Percentiles rank a stretch among this genome's conserved stretches.
These are phyloP conservation scores for Carcharodon carcharias DNA, from an alignment of 2,797 vertebrate species.

Conservation along the genomic window DNA sequence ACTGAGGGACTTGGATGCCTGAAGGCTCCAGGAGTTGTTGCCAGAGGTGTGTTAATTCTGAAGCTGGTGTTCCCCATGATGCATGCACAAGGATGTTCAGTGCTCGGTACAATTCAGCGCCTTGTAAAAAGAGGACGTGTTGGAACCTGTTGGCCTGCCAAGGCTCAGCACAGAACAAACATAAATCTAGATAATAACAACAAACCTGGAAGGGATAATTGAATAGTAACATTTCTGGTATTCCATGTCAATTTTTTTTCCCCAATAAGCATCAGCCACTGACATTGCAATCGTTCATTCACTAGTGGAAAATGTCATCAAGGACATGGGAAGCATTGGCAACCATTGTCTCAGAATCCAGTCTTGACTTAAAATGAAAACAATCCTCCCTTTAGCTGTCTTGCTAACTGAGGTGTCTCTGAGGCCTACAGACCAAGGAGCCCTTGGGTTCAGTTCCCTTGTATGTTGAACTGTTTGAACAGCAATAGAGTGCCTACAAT, in stretches of 20 bases:
- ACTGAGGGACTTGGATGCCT: neutral
- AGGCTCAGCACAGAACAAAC: neutral
- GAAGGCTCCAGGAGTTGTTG: neutral
- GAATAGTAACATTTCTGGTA: neutral
- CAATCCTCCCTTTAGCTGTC: neutral
- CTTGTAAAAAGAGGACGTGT: neutral
- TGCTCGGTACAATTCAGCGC: neutral
- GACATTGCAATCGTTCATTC: neutral
- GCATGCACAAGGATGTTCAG: neutral
- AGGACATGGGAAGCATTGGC: neutral
- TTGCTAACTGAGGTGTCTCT: neutral
- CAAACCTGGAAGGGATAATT: neutral
- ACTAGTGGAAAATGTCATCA: neutral
- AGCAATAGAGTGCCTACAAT: neutral
- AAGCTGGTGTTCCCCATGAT: neutral
- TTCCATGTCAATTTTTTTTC: neutral
- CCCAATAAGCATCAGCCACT: neutral
- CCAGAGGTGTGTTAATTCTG: neutral
- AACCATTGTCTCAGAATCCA: neutral
- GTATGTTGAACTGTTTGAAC: neutral
- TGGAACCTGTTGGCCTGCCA: neutral
- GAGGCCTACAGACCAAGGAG: neutral
- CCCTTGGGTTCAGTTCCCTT: neutral
- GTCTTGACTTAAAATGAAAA: neutral
- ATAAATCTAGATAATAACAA: neutral